phyloP scores from a whole-genome alignment of 2,113 vertebrate species.

The Rhinichthys klamathensis region DNA sequence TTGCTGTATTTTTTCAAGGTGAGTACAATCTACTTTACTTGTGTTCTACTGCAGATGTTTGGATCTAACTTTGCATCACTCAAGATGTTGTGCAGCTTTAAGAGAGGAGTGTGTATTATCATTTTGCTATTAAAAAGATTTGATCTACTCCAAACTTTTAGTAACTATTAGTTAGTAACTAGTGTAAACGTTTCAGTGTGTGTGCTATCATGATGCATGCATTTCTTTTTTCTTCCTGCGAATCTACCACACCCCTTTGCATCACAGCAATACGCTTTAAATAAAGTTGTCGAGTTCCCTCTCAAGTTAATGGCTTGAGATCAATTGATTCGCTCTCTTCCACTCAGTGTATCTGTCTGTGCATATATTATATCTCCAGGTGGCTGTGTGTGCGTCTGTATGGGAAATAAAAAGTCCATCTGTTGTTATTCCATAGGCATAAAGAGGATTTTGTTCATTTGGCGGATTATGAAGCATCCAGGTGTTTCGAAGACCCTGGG shows the following conservation, averaged over 20 bases:
- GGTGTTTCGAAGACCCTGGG: background rate
- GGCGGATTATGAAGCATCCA: background rate
- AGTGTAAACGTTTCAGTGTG: background rate
- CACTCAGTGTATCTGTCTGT: background rate
- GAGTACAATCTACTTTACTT: conserved; percentile 30
- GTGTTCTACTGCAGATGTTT: conserved; percentile 5
- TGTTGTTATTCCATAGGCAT: conserved; percentile 24
- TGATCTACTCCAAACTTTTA: background rate
- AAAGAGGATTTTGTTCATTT: conserved; percentile 17
- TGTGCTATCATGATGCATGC: background rate
- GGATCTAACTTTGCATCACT: background rate
- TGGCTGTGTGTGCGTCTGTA: background rate
- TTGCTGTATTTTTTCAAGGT: conserved; percentile 43
- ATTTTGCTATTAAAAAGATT: conserved; percentile 40
- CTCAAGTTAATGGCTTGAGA: background rate
- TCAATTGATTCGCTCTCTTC: background rate
- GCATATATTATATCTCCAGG: conserved; percentile 23
- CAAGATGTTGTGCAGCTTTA: background rate
- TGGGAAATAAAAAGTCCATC: conserved; percentile 4
- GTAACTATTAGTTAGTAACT: conserved; percentile 15
- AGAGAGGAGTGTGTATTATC: conserved; percentile 21
- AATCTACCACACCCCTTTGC: conserved; percentile 1
- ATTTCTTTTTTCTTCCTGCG: background rate
- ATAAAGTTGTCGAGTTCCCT: background rate
- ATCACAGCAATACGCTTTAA: background rate